phyloP scores from a whole-genome alignment of 2,797 vertebrate genomes.

The Dryobates pubescens region DNA sequence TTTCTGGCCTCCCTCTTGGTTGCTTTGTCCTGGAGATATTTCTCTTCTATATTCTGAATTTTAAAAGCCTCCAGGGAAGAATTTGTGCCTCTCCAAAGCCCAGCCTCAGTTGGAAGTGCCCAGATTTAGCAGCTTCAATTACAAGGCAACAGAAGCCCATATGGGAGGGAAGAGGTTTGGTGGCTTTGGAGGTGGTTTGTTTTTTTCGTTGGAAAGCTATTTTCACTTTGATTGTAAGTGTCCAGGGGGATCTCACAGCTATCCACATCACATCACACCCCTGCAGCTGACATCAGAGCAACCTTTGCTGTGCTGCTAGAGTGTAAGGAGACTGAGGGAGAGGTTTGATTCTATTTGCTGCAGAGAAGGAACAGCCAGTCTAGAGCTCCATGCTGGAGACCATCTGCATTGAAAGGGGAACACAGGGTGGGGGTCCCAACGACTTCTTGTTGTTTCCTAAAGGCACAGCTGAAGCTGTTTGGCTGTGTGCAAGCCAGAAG shows the following conservation, averaged over 20 bases:
- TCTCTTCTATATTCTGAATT: neutral
- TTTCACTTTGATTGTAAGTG: slow-evolving; percentile 30
- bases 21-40: neutral
- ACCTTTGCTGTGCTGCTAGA: slow-evolving; percentile 30
- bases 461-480: neutral
- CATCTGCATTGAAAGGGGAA: slow-evolving; percentile 28
- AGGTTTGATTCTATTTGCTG: neutral
- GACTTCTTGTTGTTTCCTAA: slow-evolving; percentile 38
- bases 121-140: neutral
- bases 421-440: neutral
- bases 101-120: neutral
- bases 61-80: neutral
- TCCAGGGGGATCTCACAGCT: slow-evolving; percentile 47
- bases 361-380: neutral
- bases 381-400: neutral
- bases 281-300: slow-evolving; percentile 5
- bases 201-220: slow-evolving; percentile 4
- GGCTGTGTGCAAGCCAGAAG: slow-evolving; percentile 6
- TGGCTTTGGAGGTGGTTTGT: too few species aligned
- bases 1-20: neutral
- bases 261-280: neutral
- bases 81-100: neutral
- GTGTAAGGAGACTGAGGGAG: neutral
- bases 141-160: neutral
- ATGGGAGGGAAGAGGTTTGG: neutral